Evolutionary conservation across 2,888 invertebrate genomes (phyloP), one percentile per base, ranked within the genome.

Genomic region (Nycteola revayana): DNA sequence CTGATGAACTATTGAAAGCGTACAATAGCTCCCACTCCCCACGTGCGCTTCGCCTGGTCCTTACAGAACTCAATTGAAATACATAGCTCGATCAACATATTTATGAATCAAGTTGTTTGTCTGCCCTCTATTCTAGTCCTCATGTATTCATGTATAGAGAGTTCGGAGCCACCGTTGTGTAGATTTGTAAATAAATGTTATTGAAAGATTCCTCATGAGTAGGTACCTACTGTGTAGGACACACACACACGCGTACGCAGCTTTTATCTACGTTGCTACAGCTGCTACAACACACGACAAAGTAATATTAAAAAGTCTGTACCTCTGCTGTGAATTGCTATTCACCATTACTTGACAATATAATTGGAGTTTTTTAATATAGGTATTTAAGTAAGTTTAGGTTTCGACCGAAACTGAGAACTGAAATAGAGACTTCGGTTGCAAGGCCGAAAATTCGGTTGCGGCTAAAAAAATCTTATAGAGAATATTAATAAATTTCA

Each of bases 61-160:
- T 25, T 29, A 14, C 25, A 11, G 25, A 18, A 25, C 10, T 30
- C 17, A 17, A 36, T 37, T 41, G 32, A 30, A 40, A 45, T 35
- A 45, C 40, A 32, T 18, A 32, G 33, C 11, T 33, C 32, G 21
- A 42, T 40, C 42, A 47, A 47, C 46, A 47, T 42, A 47, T 47
- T 42, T 35, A 47, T 40, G 39, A 40, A 40, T 27, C 32, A 35
- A 29, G 42, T 40, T 40, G 40, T 37, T 42, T 42, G 42, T 34
- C 32, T 33, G 38, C 36, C 36, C 36, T 36, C 32, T 36, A 28
- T 33, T 32, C 31, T 31, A 28, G 11, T 21, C 17, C 17, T 26
- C 27, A 22, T 38, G 29, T 32, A 35, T 32, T 36, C 30, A 31
- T 29, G 29, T 22, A 23, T 29, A 23, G 26, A 9, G 10, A 9